Evolutionary conservation across 2,113 vertebrate genomes (phyloP).

Genomic region (Urocolius indicus): DNA sequence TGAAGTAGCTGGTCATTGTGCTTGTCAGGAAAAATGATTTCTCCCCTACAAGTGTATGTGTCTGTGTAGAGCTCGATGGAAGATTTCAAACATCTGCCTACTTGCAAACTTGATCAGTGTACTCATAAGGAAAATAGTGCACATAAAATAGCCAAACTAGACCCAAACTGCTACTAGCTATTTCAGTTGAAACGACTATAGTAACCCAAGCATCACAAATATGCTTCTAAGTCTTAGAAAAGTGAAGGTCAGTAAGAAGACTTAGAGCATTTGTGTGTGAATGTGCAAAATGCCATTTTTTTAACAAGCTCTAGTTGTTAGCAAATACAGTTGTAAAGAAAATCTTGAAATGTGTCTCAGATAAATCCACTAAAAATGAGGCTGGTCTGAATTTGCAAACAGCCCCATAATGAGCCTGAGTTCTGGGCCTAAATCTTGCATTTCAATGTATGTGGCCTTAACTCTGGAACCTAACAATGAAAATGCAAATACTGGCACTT

Average conservation of each 20-base stretch:
- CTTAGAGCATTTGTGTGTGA: not conserved
- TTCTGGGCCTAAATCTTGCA: not conserved
- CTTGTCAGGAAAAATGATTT: not conserved
- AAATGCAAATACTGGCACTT: not conserved
- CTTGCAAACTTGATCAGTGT: not conserved
- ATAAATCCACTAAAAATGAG: not conserved
- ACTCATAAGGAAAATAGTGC: not conserved
- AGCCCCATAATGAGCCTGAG: not conserved
- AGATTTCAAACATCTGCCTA: not conserved
- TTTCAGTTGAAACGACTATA: not conserved
- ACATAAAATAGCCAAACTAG: not conserved
- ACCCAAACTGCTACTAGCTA: not conserved
- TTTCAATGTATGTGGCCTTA: not conserved
- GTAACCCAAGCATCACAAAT: not conserved
- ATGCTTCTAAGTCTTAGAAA: not conserved
- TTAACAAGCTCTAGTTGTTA: not conserved
- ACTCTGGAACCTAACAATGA: not conserved
- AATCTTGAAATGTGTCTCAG: not conserved
- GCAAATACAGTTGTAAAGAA: not conserved
- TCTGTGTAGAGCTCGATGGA: not conserved
- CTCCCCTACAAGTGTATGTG: not conserved
- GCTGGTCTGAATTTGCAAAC: not conserved
- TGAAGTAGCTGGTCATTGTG: not conserved
- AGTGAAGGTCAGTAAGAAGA: not conserved
- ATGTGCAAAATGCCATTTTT: not conserved